phyloP scores from a whole-genome alignment of 2,113 vertebrate genomes.

The Pagrus major region DNA sequence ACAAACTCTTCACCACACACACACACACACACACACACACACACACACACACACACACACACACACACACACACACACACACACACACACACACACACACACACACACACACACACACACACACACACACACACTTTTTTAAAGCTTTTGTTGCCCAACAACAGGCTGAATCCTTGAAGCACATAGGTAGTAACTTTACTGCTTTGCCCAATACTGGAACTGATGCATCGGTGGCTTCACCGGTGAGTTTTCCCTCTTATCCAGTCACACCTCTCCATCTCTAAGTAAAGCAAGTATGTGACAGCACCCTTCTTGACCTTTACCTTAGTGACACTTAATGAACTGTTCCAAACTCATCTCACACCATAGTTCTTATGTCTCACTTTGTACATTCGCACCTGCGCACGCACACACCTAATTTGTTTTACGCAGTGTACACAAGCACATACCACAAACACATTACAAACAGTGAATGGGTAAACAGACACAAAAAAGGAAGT shows the following conservation, averaged over 20 bases:
- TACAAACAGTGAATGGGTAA: conserved; percentile 41
- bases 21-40: too few relatives aligned
- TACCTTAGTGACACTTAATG: conserved; percentile 20
- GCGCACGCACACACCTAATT: background rate
- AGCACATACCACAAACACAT: conserved; percentile 50
- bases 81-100: too few relatives aligned
- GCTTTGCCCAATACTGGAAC: conserved; percentile 5
- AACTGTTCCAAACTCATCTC: conserved; percentile 25
- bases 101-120: too few relatives aligned
- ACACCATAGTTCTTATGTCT: background rate
- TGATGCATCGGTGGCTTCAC: background rate
- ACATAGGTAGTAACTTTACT: conserved; percentile 52
- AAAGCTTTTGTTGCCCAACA: conserved; percentile 65
- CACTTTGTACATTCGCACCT: conserved; percentile 26
- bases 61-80: too few relatives aligned
- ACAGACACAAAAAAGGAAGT: conserved; percentile 40
- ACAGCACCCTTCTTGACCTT: conserved; percentile 44
- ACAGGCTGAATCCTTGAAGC: conserved; percentile 47
- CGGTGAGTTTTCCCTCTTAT: conserved; percentile 33
- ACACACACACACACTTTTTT: conserved; percentile 35
- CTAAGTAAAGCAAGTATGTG: conserved; percentile 33
- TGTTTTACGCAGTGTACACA: conserved; percentile 34
- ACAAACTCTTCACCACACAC: too few relatives aligned
- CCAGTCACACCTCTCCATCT: conserved; percentile 32
- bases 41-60: too few relatives aligned